Evolutionary conservation across 1,140 invertebrate genomes (phyloP).

Genomic region (Sogatella furcifera): DNA sequence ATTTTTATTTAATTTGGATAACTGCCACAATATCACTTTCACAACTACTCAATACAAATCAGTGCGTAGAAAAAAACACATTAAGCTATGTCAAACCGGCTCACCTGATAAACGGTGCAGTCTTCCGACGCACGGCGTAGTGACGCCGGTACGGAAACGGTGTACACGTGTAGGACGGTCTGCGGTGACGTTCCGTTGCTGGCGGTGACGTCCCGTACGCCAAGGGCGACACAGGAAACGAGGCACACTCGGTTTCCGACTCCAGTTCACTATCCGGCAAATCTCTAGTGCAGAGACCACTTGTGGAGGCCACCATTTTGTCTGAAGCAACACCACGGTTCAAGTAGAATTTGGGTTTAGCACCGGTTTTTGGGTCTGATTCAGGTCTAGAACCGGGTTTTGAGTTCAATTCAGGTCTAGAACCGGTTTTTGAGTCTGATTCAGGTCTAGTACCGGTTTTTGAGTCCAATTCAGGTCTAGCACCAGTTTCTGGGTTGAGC

Average conservation of each 20-base stretch:
- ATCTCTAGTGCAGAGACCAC: neutral
- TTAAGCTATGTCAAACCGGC: neutral
- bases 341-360: too few relatives aligned
- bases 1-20: too few relatives aligned
- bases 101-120: conserved; percentile 16
- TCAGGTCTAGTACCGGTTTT: too few relatives aligned
- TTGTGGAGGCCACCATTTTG: conserved; percentile 10
- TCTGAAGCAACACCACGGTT: too few relatives aligned
- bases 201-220: neutral
- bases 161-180: conserved; percentile 24
- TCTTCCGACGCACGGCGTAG: conserved; percentile 25
- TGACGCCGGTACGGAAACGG: conserved; percentile 25
- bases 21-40: too few relatives aligned
- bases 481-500: neutral
- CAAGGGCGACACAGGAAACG: neutral
- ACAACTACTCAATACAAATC: too few relatives aligned
- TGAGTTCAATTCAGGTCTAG: too few relatives aligned
- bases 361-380: neutral
- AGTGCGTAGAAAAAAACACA: too few relatives aligned
- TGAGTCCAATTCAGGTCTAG: neutral
- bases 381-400: neutral
- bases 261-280: neutral
- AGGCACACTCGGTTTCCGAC: neutral
- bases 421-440: neutral
- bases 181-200: neutral